Conservation (phyloP, 2,797 vertebrate genomes). For the Pempheris klunzingeri region DNA sequence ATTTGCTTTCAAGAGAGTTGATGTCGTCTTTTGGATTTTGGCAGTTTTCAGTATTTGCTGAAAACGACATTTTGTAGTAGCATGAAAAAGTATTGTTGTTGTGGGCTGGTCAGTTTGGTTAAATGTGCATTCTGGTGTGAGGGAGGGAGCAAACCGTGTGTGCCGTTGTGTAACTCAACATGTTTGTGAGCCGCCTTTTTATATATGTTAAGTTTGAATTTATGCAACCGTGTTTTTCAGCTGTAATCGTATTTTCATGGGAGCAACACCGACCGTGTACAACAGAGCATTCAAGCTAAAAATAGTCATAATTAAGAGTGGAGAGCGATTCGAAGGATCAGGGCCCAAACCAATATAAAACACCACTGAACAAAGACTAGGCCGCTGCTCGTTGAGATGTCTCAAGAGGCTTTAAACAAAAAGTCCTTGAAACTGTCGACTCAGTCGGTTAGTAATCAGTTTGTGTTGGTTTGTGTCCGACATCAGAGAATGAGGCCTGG, state of each 20-base stretch:
- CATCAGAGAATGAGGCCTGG: background rate
- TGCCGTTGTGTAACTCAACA: background rate
- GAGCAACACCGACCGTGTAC: background rate
- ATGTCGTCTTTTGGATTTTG: background rate
- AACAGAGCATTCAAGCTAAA: conserved; percentile 31
- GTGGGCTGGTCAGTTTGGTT: too few relatives aligned
- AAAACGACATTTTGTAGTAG: background rate
- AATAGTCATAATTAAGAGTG: conserved; percentile 37
- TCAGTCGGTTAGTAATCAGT: conserved; percentile 5
- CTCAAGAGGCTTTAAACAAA: conserved; percentile 12
- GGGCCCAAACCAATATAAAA: conserved; percentile 10
- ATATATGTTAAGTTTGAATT: background rate
- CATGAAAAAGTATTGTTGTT: background rate
- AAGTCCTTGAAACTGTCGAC: conserved; percentile 16
- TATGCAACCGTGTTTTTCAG: background rate
- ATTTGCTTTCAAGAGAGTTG: background rate
- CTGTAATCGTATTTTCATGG: conserved; percentile 23
- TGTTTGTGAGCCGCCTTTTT: background rate
- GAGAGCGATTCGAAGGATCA: conserved; percentile 28
- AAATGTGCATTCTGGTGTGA: background rate
- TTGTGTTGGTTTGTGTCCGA: background rate
- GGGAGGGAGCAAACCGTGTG: background rate
- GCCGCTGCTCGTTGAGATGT: background rate
- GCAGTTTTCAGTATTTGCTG: background rate
- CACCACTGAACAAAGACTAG: conserved; percentile 9